A percentile compares a stretch with the other conserved stretches of the same genome.
These are phyloP conservation scores for Phthorimaea operculella DNA, from an alignment of 1,140 invertebrate genomes.

Conservation along the genomic window DNA sequence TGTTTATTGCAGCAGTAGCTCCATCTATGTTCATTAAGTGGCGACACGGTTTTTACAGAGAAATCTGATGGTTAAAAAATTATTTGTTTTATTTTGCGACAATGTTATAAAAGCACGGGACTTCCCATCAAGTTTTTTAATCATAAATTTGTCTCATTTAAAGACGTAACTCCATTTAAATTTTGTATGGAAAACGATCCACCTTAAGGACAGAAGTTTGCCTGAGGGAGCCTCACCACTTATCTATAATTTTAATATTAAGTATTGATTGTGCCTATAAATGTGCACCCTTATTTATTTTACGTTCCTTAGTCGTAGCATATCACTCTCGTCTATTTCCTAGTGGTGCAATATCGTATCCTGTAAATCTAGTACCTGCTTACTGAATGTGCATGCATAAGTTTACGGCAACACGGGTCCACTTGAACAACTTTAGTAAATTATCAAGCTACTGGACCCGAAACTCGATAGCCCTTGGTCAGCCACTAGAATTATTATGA, in stretches of 20 bases:
- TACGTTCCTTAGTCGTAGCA: neutral
- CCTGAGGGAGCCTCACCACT: neutral
- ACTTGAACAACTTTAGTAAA: constrained; percentile 29
- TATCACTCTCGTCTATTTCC: neutral
- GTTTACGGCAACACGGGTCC: neutral
- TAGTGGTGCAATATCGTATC: neutral
- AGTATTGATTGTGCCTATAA: neutral
- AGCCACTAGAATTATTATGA: constrained; percentile 34
- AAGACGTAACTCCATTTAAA: too few relatives aligned
- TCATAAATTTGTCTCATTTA: too few relatives aligned
- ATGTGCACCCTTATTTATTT: neutral
- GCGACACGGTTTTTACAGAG: too few relatives aligned
- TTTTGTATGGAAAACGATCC: too few relatives aligned
- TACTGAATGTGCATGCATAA: neutral
- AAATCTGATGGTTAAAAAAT: too few relatives aligned
- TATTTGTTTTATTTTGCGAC: too few relatives aligned
- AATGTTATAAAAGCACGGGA: too few relatives aligned
- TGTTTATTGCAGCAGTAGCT: too few relatives aligned
- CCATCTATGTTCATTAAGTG: too few relatives aligned
- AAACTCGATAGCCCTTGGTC: constrained; percentile 53
- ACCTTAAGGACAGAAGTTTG: neutral
- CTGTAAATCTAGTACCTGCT: neutral
- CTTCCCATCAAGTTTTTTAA: too few relatives aligned
- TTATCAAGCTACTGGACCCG: constrained; percentile 46
- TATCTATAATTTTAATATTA: neutral